phyloP scores from a whole-genome alignment of 2,113 vertebrate species.

The Actinemys pallida region DNA sequence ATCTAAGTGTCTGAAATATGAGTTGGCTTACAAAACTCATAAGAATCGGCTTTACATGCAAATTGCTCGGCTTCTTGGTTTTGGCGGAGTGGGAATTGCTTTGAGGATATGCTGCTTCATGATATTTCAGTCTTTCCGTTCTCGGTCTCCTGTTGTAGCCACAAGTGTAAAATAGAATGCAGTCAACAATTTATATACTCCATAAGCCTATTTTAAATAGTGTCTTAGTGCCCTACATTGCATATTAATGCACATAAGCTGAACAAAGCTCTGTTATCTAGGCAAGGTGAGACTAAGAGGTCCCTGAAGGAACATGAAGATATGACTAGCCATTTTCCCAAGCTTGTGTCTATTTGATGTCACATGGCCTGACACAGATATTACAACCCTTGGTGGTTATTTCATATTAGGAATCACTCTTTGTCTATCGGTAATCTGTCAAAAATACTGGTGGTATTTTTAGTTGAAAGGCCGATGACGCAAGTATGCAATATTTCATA shows the following conservation, averaged over 20 bases:
- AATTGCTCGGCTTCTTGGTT: background rate
- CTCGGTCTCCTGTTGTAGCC: background rate
- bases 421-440: background rate
- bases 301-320: background rate
- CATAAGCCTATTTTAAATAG: background rate
- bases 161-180: background rate
- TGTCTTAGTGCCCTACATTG: background rate
- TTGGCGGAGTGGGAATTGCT: background rate
- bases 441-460: rapidly evolving
- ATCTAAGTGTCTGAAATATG: background rate
- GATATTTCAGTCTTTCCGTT: background rate
- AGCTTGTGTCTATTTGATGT: background rate
- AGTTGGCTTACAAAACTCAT: background rate
- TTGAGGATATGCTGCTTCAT: background rate
- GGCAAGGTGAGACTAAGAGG: background rate
- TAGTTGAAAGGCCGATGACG: background rate
- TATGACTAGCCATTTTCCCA: background rate
- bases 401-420: rapidly evolving
- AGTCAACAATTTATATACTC: background rate
- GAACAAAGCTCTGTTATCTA: background rate
- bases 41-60: background rate
- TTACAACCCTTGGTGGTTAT: background rate
- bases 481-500: rapidly evolving
- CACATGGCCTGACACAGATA: background rate
- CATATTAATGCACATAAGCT: background rate